These are phyloP conservation scores for Scaptomyza pallida DNA, from an alignment of 1,140 invertebrate genomes.

Conservation along the genomic window DNA sequence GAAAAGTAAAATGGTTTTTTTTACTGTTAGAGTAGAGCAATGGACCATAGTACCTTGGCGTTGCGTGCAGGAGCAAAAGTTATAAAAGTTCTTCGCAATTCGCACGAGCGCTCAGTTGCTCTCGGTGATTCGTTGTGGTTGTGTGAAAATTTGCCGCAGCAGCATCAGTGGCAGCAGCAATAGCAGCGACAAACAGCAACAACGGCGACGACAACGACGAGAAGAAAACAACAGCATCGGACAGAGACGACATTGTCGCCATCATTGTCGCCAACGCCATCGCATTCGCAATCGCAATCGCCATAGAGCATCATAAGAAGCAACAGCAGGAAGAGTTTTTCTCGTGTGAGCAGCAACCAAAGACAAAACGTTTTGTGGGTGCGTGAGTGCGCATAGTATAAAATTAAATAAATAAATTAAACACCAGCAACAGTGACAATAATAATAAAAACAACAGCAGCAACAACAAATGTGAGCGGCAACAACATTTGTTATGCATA, in stretches of 20 bases:
- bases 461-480: constrained; percentile 60
- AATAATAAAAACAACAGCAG: constrained; percentile 39
- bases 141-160: constrained; percentile 61
- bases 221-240: constrained; percentile 9
- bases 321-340: constrained; percentile 72
- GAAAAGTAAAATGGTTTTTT: constrained; percentile 5
- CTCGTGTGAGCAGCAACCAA: constrained; percentile 43
- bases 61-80: constrained; percentile 54
- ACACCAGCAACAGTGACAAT: constrained; percentile 17
- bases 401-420: constrained; percentile 74
- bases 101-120: constrained; percentile 78
- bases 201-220: constrained; percentile 16
- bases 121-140: constrained; percentile 81
- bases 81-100: constrained; percentile 78
- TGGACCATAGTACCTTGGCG: constrained; percentile 36
- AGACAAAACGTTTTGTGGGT: constrained; percentile 59
- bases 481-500: constrained; percentile 52
- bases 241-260: constrained; percentile 52
- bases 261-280: constrained; percentile 42
- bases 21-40: not conserved
- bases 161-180: constrained; percentile 50
- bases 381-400: constrained; percentile 81
- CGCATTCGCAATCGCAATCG: constrained; percentile 14
- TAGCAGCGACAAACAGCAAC: constrained; percentile 29
- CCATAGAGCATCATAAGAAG: constrained; percentile 50